These are phyloP conservation scores for Rhynchotus rufescens DNA, from an alignment of 2,797 vertebrate species.

Conservation along the genomic window DNA sequence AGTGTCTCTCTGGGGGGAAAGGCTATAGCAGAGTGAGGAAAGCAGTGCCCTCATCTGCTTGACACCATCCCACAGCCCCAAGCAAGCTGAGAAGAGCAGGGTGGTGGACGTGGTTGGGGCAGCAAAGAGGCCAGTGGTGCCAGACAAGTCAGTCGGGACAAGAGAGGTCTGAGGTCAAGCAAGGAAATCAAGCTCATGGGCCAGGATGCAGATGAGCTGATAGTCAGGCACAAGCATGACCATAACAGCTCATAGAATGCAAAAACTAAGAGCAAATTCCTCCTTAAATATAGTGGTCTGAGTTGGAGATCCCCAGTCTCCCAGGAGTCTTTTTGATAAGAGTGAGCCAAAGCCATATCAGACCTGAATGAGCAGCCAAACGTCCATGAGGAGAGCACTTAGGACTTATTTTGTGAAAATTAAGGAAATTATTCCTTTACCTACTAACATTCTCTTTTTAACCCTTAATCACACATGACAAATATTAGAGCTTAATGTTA, in stretches of 20 bases:
- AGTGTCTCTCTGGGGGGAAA: background rate
- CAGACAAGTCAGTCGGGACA: background rate
- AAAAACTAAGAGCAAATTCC: background rate
- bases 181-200: background rate
- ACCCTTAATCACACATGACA: background rate
- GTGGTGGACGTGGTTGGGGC: background rate
- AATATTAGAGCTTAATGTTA: background rate
- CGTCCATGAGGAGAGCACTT: background rate
- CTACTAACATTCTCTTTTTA: background rate
- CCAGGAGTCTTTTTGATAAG: background rate
- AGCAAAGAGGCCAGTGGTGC: background rate
- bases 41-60: accelerated
- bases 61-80: accelerated
- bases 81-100: background rate
- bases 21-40: background rate
- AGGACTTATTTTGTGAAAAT: background rate
- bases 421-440: background rate
- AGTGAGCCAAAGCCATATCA: background rate
- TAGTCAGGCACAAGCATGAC: accelerated
- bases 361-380: background rate
- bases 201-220: background rate
- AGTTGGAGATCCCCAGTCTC: background rate
- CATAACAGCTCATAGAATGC: background rate
- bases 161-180: accelerated
- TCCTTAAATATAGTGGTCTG: background rate